Base-by-base conservation (phyloP, 2,113 vertebrate genomes). In the Pycnonotus jocosus region DNA sequence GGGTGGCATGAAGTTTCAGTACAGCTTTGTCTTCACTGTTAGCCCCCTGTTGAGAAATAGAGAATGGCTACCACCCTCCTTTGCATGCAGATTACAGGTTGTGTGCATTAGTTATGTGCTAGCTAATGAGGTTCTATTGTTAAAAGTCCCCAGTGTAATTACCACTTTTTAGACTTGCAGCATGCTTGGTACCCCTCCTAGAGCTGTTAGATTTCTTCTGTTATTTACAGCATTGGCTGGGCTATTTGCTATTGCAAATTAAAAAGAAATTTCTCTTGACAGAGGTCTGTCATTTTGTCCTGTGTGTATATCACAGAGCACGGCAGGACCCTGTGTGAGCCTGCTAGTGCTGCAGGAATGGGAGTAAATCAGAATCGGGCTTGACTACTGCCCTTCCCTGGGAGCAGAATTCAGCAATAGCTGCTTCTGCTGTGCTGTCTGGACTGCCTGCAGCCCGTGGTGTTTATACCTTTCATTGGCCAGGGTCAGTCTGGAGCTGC, bases 121-220 rank as follows among this genome's bases (percentile, higher is more conserved):
- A 87, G 22, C 58, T 91, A 85, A 88, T 53, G 69, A 95, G 70
- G 11, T 60, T 61, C 66, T 83, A n/a, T 81, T 90, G 50, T 90
- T 95, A 25, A 22, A 6, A 25, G 47, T 62, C 23, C 74, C 47
- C 51, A 19, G 13, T 8, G 47, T 88, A 89, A 92, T 94, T 91
- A 64, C 22, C 0, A 1, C 54, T 83, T 74, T 56, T 86, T 44
- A 79, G 60, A 51, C 24, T 65, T 85, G 20, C 28, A 48, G 35
- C 16, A 5, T 82, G 47, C 48, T 78, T 88, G 21, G 50, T 91
- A 33, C 6, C 19, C 18, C 58, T 97, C 31, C 57, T 69, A 72
- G 28, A 72, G 28, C 70, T 73, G 17, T 65, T 91, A 5, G 3
- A 33, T 70, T 84, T 79, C 60, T 93, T 78, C 44, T 80, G 22